A percentile compares a stretch with the other conserved stretches of the same genome.
These are phyloP conservation scores for Musca domestica DNA, from an alignment of 1,140 invertebrate species.

Conservation along the genomic window DNA sequence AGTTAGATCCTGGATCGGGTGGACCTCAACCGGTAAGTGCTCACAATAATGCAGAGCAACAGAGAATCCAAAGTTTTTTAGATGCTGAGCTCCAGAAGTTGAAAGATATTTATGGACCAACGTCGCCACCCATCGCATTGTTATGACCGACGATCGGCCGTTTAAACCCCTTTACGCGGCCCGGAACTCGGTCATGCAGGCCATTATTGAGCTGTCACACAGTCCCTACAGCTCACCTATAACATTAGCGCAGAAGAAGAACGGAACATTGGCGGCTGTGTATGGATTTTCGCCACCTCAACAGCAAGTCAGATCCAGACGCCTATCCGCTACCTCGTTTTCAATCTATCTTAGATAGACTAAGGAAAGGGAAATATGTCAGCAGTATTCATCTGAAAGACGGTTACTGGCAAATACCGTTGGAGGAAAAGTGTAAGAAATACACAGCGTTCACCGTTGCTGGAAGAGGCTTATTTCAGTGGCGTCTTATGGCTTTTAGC, in stretches of 20 bases:
- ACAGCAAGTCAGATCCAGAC: conserved; percentile 41
- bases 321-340: conserved; percentile 54
- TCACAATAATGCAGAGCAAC: neutral
- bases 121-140: neutral
- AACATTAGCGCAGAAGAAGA: conserved; percentile 22
- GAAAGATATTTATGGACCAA: neutral
- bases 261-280: conserved; percentile 36
- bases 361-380: no score
- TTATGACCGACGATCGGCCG: neutral
- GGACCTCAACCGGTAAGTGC: no score
- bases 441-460: no score
- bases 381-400: conserved; percentile 44
- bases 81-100: no score
- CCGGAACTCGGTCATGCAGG: conserved; percentile 1
- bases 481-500: conserved; percentile 23
- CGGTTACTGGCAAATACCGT: conserved; percentile 46
- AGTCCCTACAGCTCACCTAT: neutral
- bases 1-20: no score
- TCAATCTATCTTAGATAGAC: conserved; percentile 50
- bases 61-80: neutral
- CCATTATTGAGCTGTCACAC: conserved; percentile 4
- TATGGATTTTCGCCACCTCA: conserved; percentile 48
- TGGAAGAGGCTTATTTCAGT: no score
- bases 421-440: conserved; percentile 49
- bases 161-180: neutral